Conservation (phyloP, 2,113 vertebrate genomes). For the Gavia stellata region DNA sequence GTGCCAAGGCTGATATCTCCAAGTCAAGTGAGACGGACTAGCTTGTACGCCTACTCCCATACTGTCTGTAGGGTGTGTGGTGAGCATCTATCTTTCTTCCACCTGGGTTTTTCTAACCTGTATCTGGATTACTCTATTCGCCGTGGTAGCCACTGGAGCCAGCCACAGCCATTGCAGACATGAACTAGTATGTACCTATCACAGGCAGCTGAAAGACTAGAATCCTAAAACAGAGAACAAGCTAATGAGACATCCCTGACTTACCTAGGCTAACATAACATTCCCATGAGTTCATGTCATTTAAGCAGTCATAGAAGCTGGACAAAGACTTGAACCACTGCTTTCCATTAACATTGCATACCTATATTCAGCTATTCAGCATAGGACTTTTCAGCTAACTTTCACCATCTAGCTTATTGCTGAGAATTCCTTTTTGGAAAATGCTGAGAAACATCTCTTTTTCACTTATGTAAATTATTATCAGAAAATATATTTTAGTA, state of each 20-base stretch:
- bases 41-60: neutral
- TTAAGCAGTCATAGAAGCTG: neutral
- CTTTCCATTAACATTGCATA: neutral
- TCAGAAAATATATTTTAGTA: neutral
- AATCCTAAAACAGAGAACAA: neutral
- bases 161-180: neutral
- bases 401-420: neutral
- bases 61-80: neutral
- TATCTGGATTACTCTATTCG: neutral
- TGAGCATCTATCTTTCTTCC: neutral
- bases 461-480: neutral
- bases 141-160: neutral
- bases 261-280: neutral
- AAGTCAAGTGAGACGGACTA: neutral
- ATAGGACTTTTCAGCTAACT: neutral
- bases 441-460: neutral
- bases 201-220: neutral
- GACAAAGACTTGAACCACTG: neutral
- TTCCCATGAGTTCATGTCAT: neutral
- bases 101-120: neutral
- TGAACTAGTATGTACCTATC: neutral
- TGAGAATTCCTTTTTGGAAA: neutral
- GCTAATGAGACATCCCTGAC: neutral
- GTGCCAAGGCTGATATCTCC: neutral
- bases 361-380: neutral